Evolutionary conservation across 92 coral and sea anemone genomes (phyloP).

Genomic region (Montipora capitata): DNA sequence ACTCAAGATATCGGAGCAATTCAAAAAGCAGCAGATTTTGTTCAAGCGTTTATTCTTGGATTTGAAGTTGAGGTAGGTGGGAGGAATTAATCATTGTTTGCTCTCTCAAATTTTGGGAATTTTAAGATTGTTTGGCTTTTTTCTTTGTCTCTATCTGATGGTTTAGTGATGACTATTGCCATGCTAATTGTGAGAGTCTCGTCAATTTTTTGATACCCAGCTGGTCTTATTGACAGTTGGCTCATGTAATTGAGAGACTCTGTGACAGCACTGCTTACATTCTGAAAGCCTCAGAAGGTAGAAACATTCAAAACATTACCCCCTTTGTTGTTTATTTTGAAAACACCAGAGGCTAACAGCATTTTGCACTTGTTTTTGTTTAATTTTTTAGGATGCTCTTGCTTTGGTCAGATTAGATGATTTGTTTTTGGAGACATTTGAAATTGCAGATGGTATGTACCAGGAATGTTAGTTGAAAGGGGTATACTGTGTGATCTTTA

Average conservation of each 20-base stretch:
- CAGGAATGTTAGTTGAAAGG: too few species aligned
- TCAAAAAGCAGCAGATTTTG: conserved; percentile 99
- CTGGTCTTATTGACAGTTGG: conserved; percentile 84
- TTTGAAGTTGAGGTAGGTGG: conserved; percentile 90
- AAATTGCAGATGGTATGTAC: conserved; percentile 92
- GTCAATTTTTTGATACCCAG: conserved; percentile 76
- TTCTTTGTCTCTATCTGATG: not conserved
- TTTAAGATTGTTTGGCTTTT: not conserved
- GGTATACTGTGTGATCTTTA: too few species aligned
- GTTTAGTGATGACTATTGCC: conserved; percentile 95
- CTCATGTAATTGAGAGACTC: conserved; percentile 69
- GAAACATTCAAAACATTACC: too few species aligned
- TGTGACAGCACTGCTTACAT: conserved; percentile 91
- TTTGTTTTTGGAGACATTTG: conserved; percentile 94
- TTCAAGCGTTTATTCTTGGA: conserved; percentile 95
- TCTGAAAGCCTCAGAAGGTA: conserved; percentile 81
- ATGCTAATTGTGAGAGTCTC: conserved; percentile 99
- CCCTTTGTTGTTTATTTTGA: not conserved
- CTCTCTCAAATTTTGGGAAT: too few species aligned
- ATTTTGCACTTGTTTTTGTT: not conserved
- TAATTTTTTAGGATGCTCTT: conserved; percentile 84
- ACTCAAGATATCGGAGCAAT: conserved; percentile 96
- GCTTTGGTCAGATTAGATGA: conserved; percentile 97
- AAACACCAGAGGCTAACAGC: not conserved
- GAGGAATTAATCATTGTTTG: too few species aligned